Percentiles rank a stretch among this genome's conserved stretches.
These are phyloP conservation scores for Pachycephala philippinensis DNA, from an alignment of 2,113 vertebrate genomes.

Conservation along the genomic window DNA sequence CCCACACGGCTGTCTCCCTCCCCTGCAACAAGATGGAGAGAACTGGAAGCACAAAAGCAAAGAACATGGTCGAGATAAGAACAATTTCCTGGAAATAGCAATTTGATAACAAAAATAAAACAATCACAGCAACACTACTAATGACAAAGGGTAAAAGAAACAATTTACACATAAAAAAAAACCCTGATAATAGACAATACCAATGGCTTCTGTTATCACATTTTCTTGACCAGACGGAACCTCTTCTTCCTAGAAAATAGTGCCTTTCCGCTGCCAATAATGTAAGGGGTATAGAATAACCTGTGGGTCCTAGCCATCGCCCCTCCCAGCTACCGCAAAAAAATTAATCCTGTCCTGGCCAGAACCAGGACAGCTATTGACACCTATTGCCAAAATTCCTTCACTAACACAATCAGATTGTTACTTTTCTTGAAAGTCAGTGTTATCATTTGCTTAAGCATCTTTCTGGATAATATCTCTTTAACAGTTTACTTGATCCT, in stretches of 20 bases:
- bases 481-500: neutral
- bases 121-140: neutral
- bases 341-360: neutral
- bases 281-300: neutral
- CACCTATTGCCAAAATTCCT: neutral
- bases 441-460: neutral
- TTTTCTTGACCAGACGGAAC: neutral
- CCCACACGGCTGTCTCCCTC: neutral
- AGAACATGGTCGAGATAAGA: neutral
- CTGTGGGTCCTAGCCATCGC: too few species aligned
- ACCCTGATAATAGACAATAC: accelerated
- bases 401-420: neutral
- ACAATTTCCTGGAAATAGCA: neutral
- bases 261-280: neutral
- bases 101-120: neutral
- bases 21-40: accelerated
- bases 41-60: neutral
- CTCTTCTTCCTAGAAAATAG: neutral
- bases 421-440: neutral
- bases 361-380: neutral
- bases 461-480: neutral
- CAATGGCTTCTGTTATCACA: too few species aligned
- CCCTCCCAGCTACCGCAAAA: neutral
- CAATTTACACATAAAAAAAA: neutral
- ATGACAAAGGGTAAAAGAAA: neutral